Conservation (phyloP, 2,113 vertebrate species). For the Chaetura pelagica region DNA sequence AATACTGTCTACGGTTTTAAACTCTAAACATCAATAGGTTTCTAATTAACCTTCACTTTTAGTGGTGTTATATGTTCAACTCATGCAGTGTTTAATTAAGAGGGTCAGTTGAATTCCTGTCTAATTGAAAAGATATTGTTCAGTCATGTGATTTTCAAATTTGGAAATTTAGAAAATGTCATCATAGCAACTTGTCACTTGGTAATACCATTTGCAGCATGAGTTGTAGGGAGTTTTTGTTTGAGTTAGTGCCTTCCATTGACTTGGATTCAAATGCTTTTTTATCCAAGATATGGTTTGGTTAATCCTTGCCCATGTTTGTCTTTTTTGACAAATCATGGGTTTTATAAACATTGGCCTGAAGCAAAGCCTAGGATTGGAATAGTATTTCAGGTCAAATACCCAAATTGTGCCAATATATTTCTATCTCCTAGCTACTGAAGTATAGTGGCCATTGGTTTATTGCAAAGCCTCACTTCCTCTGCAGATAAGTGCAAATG, state of each 20-base stretch:
- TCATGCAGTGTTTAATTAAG: not conserved
- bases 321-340: not conserved
- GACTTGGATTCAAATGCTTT: not conserved
- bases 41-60: conserved; percentile 14
- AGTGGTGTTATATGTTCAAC: not conserved
- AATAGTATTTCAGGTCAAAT: not conserved
- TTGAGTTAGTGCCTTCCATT: conserved; percentile 9
- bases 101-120: not conserved
- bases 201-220: not conserved
- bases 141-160: not conserved
- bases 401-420: no score
- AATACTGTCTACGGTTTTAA: not conserved
- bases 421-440: not conserved
- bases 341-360: not conserved
- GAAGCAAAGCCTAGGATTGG: not conserved
- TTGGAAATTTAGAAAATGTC: conserved; percentile 1
- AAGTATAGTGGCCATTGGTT: not conserved
- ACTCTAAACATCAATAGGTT: not conserved
- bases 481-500: not conserved
- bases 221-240: not conserved
- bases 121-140: conserved; percentile 1
- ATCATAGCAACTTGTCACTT: not conserved
- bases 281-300: not conserved
- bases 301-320: not conserved
- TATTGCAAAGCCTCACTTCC: not conserved